Base-by-base conservation (phyloP, 2,888 invertebrate genomes). In the Lithophane socia region DNA sequence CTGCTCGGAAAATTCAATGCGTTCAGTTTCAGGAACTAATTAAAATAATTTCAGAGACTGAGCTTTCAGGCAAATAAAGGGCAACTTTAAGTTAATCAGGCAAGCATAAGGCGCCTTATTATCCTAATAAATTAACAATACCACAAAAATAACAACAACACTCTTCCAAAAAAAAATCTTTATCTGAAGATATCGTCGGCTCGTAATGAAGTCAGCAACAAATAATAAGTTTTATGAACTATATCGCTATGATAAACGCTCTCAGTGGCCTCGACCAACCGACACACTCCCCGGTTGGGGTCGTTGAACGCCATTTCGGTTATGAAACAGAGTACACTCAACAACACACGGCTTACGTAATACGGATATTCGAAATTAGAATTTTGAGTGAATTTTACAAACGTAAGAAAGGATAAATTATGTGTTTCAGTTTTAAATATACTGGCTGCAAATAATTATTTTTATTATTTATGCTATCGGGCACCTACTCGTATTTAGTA, bases 221-320 rank as follows among this genome's bases (percentile, higher is more conserved):
- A 84, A 88, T 84, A 76, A 79, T 80, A 80, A 77, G 64, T 82
- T 86, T 86, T 88, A 86, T 87, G 85, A 88, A 88, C 84, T 88
- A 86, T 85, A 92, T 92, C 87, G 88, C 86, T 90, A 93, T 95
- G 94, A 95, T 94, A 93, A 92, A 95, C 91, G 93, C 84, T 85
- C 81, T 81, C 88, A 79, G 71, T 82, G 96, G 93, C 96, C 96
- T 96, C 96, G 96, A 96, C 96, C 96, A 94, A 96, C 93, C 94
- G 95, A 96, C 96, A 96, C 93, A 96, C 94, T 96, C 92, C 92
- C 92, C 89, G 84, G 85, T 82, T 73, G 77, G 90, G 95, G 93
- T 95, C 95, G 90, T 91, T 91, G 96, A 92, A 94, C 95, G 89
- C 89, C 87, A 95, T 95, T 95, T 96, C 92, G 94, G 94, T 93